phyloP scores from a whole-genome alignment of 2,888 invertebrate species.

The Carcina quercana region DNA sequence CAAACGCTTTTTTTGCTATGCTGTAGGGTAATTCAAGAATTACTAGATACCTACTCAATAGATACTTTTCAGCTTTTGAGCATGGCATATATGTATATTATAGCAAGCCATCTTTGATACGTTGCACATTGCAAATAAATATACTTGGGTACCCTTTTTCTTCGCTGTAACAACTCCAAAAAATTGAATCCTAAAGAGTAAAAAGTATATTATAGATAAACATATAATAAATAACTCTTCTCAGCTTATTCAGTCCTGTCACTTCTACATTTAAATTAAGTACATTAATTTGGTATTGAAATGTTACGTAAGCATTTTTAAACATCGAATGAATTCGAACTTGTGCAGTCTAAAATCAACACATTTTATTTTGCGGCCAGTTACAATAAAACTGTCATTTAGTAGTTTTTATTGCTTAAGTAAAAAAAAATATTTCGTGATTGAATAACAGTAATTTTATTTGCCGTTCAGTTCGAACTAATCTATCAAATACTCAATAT shows the following conservation, averaged over 20 bases:
- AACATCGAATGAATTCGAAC: not conserved
- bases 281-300: not conserved
- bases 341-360: not conserved
- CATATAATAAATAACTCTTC: not conserved
- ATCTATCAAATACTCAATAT: no score
- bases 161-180: slow-evolving; percentile 25
- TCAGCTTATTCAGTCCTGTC: not conserved
- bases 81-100: slow-evolving; percentile 8
- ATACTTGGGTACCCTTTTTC: slow-evolving; percentile 45
- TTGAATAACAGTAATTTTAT: no score
- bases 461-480: no score
- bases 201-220: slow-evolving; percentile 34
- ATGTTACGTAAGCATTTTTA: not conserved
- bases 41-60: slow-evolving; percentile 2
- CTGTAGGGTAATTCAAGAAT: not conserved
- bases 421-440: no score
- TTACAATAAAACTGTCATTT: no score
- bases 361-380: not conserved
- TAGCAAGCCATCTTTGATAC: slow-evolving; percentile 8
- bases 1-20: not conserved
- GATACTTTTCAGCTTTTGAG: not conserved
- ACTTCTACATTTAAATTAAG: not conserved
- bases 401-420: no score
- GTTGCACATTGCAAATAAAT: slow-evolving; percentile 1
- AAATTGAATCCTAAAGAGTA: slow-evolving; percentile 50